Base-by-base conservation (phyloP, 2,888 invertebrate species). In the Dastarcus helophoroides region DNA sequence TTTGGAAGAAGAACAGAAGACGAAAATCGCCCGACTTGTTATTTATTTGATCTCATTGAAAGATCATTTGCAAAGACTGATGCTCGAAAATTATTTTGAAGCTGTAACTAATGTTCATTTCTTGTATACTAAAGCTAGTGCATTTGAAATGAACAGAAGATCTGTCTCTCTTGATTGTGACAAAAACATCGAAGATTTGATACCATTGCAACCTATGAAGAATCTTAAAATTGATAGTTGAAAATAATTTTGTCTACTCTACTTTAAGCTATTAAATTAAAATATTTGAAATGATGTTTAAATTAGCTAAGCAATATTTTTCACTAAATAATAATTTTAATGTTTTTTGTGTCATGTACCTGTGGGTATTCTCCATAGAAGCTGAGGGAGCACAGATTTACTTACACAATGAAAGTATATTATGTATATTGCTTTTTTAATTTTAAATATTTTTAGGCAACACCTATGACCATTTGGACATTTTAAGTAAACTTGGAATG, bases 41-140 rank as follows among this genome's bases (percentile, higher is more conserved):
- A 36, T 32, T 4, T 45, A 43, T 33, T 33, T 47, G 24, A 39
- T 46, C 13, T 32, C 36, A 1, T 22, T 47, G 8, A 45, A 46
- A 28, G 42, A 43, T 25, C 38, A 39, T 24, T 34, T 41, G 16
- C 41, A 46, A 26, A 22, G 32, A 8, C 15, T 39, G n/a, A 26
- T 47, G 32, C 28, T 47, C 3, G 32, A 42, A 32, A 33, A 42
- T 14, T 47, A 34, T 41, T 35, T 41, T 15, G 25, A 38, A 14
- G 27, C 30, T 3, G 40, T 44, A 3, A 12, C 35, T 21, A 32
- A 26, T 14, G 35, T 23, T 27, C 26, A 35, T 31, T 14, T 27
- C 27, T 11, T 31, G 11, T 35, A 22, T 8, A 27, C 27, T 3
- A 31, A 26, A 23, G 8, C 17, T 17, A 21, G 9, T n/a, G 15